phyloP scores from a whole-genome alignment of 2,888 invertebrate genomes.

The Zaprionus obscuricornis region DNA sequence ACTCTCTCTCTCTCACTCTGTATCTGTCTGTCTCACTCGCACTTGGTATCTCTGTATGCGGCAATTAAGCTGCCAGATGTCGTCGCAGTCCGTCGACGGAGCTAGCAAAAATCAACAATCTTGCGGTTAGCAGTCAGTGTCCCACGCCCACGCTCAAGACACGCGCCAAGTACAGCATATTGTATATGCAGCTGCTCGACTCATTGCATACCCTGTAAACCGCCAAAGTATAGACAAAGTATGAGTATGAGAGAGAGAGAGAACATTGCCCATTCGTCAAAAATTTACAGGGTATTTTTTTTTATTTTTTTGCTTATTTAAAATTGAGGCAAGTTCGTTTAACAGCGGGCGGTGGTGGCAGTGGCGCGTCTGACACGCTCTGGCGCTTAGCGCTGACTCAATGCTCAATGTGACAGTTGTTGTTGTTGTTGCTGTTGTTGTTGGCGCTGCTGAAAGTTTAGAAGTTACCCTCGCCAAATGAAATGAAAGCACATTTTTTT shows the following conservation, averaged over 20 bases:
- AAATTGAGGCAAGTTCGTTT: too few species aligned
- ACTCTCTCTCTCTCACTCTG: neutral
- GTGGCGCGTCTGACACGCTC: too few species aligned
- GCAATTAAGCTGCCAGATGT: slow-evolving; percentile 50
- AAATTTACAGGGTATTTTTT: too few species aligned
- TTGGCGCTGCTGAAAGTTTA: neutral
- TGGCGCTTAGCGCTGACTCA: too few species aligned
- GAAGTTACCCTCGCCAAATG: neutral
- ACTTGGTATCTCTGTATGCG: too few species aligned
- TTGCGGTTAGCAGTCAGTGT: slow-evolving; percentile 42
- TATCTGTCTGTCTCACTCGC: neutral
- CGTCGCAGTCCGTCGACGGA: slow-evolving; percentile 33
- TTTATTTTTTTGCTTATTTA: too few species aligned
- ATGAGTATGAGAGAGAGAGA: neutral
- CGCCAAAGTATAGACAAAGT: slow-evolving; percentile 15
- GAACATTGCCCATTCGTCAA: too few species aligned
- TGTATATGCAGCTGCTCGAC: neutral
- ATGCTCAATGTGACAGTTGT: slow-evolving; percentile 31
- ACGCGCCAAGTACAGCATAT: slow-evolving; percentile 64
- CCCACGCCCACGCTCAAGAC: slow-evolving; percentile 72
- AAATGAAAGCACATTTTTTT: slow-evolving; percentile 28
- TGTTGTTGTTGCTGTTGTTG: slow-evolving; percentile 35
- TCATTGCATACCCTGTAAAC: slow-evolving; percentile 6
- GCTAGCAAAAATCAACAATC: slow-evolving; percentile 27
- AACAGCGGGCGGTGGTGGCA: too few species aligned